These are phyloP conservation scores for Flexamia atlantica DNA, from an alignment of 2,888 invertebrate genomes.

Conservation along the genomic window DNA sequence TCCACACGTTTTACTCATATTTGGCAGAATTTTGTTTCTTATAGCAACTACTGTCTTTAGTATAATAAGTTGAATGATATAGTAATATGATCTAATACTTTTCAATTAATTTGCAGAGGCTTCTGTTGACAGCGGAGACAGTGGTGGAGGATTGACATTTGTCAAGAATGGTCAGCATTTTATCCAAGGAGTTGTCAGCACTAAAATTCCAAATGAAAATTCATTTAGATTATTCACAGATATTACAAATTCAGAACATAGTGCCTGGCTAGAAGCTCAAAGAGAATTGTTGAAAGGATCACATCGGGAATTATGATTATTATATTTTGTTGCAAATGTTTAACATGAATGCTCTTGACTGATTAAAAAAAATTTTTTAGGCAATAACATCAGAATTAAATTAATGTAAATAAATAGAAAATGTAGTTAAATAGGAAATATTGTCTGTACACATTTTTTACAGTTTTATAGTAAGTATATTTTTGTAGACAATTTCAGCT, in stretches of 20 bases:
- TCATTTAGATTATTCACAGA: constrained; percentile 10
- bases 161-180: constrained; percentile 38
- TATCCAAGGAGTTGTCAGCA: constrained; percentile 47
- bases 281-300: background rate
- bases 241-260: constrained; percentile 14
- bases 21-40: too few relatives aligned
- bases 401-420: too few relatives aligned
- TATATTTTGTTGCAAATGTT: background rate
- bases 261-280: constrained; percentile 19
- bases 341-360: too few relatives aligned
- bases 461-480: too few relatives aligned
- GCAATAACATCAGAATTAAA: too few relatives aligned
- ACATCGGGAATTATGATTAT: constrained; percentile 1
- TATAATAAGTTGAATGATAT: background rate
- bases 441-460: too few relatives aligned
- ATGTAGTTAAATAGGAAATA: too few relatives aligned
- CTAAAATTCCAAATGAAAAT: constrained; percentile 23
- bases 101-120: background rate
- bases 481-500: too few relatives aligned
- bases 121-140: constrained; percentile 40
- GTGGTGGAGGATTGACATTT: constrained; percentile 54
- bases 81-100: background rate
- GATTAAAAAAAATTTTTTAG: too few relatives aligned
- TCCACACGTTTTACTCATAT: too few relatives aligned
- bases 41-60: too few relatives aligned